Percentiles rank a stretch among this genome's conserved stretches.
Conservation (phyloP, 2,797 vertebrate genomes). For the Gallinago stenura region DNA sequence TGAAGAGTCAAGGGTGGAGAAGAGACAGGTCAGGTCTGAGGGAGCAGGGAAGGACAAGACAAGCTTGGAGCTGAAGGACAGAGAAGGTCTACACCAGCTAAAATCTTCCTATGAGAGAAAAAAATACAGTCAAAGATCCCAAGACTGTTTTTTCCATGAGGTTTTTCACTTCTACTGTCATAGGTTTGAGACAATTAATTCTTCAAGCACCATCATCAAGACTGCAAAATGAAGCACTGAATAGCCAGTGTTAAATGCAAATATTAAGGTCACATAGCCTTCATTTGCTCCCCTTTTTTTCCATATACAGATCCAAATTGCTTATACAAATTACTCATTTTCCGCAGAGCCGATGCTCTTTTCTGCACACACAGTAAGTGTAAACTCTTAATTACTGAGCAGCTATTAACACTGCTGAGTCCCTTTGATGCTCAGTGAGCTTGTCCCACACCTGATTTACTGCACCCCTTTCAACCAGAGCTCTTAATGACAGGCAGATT, state of each 20-base stretch:
- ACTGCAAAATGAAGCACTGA: neutral
- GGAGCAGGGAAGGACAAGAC: neutral
- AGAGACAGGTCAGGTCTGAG: neutral
- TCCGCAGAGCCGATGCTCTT: fast-evolving
- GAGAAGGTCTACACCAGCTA: neutral
- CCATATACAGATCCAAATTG: neutral
- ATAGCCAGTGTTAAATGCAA: neutral
- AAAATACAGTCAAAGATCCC: neutral
- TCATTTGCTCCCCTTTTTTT: neutral
- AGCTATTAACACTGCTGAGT: neutral
- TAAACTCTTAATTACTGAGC: neutral
- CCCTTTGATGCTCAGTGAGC: neutral
- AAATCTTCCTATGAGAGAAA: neutral
- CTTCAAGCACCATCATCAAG: neutral
- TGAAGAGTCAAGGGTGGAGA: neutral
- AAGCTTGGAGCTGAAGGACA: neutral
- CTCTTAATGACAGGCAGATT: neutral
- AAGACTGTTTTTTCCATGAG: neutral
- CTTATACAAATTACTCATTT: neutral
- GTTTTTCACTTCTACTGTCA: neutral
- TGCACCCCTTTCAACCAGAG: fast-evolving
- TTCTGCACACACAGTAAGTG: neutral
- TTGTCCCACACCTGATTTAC: neutral
- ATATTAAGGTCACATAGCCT: neutral
- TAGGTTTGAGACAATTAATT: neutral